Evolutionary conservation across 2,797 vertebrate genomes (phyloP).

Genomic region (Leptodactylus fallax): DNA sequence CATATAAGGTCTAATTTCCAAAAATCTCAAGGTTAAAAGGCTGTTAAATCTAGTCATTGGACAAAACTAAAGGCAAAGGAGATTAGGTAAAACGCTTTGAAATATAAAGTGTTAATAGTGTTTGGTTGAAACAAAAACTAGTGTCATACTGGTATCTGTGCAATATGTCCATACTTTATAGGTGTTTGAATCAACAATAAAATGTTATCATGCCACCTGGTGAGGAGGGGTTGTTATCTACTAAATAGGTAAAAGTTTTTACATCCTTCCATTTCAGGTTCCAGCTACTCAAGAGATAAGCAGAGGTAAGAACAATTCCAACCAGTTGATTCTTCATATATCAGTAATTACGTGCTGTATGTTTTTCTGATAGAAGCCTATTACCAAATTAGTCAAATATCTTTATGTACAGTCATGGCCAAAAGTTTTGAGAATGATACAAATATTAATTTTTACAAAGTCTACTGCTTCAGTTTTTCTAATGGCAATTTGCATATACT

Average conservation of each 20-base stretch:
- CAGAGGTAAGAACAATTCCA: not conserved
- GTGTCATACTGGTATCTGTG: not conserved
- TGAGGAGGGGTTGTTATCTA: not conserved
- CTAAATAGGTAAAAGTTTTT: not conserved
- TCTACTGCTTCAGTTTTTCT: no score
- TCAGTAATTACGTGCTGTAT: not conserved
- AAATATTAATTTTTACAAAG: no score
- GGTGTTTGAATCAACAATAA: conserved; percentile 2
- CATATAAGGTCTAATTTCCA: no score
- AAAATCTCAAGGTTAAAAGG: no score
- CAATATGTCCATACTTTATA: not conserved
- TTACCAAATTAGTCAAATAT: no score
- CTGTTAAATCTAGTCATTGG: no score
- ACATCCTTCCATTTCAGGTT: not conserved
- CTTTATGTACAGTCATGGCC: no score
- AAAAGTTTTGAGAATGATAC: no score
- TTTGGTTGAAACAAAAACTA: not conserved
- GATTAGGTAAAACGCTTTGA: not conserved
- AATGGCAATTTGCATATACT: no score
- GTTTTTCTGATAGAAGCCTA: no score
- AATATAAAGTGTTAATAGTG: not conserved
- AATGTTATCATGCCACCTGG: not conserved
- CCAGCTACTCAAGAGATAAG: not conserved
- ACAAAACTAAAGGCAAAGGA: no score
- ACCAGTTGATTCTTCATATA: not conserved